Conservation (phyloP, 2,113 vertebrate genomes). For the Cricetomys ansorgei region DNA sequence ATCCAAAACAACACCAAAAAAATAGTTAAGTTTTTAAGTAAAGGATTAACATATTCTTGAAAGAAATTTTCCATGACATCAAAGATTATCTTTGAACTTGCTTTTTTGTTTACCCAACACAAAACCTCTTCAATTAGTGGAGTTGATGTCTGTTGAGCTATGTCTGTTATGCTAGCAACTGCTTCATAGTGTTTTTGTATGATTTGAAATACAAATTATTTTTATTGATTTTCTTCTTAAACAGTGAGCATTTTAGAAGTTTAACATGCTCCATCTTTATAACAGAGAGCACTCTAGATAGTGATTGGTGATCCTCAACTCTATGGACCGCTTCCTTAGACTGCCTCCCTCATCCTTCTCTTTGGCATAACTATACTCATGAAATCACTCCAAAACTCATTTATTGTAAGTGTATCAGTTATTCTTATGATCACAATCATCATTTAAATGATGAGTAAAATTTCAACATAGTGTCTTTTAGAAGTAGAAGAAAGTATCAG, state of each 20-base stretch:
- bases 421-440: not conserved
- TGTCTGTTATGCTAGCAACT: not conserved
- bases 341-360: not conserved
- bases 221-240: not conserved
- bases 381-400: not conserved
- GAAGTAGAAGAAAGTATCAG: not conserved
- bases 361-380: not conserved
- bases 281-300: not conserved
- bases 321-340: not conserved
- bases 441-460: not conserved
- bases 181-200: not conserved
- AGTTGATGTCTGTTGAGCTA: not conserved
- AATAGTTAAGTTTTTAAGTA: not conserved
- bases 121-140: not conserved
- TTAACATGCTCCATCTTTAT: not conserved
- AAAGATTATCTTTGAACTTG: not conserved
- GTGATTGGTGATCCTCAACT: not conserved
- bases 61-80: not conserved
- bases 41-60: slow-evolving; percentile 19
- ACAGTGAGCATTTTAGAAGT: not conserved
- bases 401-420: not conserved
- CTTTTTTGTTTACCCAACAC: not conserved
- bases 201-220: not conserved
- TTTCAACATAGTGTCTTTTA: not conserved
- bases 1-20: not conserved